A percentile compares a stretch with the other conserved stretches of the same genome.
phyloP scores from a whole-genome alignment of 2,888 invertebrate species.

The Baronia brevicornis region DNA sequence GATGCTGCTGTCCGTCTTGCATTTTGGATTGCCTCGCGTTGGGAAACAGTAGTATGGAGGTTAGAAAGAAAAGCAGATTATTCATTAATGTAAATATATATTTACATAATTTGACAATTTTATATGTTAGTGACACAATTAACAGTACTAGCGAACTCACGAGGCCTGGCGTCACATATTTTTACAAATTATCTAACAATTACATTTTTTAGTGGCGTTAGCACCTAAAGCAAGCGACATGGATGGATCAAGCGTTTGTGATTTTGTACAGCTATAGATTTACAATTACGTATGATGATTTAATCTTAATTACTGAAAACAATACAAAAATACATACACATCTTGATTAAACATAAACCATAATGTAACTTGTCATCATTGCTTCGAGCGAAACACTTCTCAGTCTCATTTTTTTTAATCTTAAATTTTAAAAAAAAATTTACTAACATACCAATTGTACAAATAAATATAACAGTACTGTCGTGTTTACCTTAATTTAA shows the following conservation, averaged over 20 bases:
- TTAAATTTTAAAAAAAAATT: slow-evolving; percentile 33
- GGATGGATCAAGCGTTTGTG: slow-evolving; percentile 43
- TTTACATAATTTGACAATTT: slow-evolving; percentile 54
- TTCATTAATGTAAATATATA: slow-evolving; percentile 42
- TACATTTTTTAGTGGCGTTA: slow-evolving; percentile 26
- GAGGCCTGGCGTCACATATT: slow-evolving; percentile 18
- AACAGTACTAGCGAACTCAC: slow-evolving; percentile 12
- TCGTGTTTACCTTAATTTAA: slow-evolving; percentile 31
- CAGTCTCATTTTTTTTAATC: slow-evolving; percentile 63
- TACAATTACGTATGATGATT: slow-evolving; percentile 8
- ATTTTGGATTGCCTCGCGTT: no score
- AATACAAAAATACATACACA: slow-evolving; percentile 29
- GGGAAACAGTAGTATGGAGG: no score
- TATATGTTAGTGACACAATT: slow-evolving; percentile 14
- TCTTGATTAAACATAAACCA: no score
- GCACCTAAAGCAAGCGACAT: slow-evolving; percentile 52
- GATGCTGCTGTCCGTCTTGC: no score
- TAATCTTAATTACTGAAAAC: slow-evolving; percentile 13
- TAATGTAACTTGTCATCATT: no score
- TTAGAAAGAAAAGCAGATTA: slow-evolving; percentile 22
- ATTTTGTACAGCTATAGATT: slow-evolving; percentile 41
- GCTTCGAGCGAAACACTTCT: slow-evolving; percentile 50
- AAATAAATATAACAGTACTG: slow-evolving; percentile 12
- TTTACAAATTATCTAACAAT: slow-evolving; percentile 14
- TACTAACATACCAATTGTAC: slow-evolving; percentile 11